Conservation (phyloP, 2,888 invertebrate species). For the Drosophila siamana region DNA sequence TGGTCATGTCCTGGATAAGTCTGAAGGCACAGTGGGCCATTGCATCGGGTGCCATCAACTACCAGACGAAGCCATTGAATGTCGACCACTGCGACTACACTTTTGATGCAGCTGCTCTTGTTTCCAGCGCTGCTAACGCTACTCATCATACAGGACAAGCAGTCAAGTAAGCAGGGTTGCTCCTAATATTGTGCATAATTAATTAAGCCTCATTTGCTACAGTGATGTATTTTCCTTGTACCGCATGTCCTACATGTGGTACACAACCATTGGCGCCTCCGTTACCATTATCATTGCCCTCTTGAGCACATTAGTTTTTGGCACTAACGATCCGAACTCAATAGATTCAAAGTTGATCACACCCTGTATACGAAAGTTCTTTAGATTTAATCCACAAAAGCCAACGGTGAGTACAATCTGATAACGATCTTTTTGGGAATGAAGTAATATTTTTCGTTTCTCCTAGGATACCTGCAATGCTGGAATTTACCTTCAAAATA, state of each 20-base stretch:
- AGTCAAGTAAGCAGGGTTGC: conserved; percentile 67
- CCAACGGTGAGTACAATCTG: conserved; percentile 36
- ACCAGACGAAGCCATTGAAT: conserved; percentile 89
- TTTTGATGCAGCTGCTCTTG: conserved; percentile 85
- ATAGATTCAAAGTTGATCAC: conserved; percentile 88
- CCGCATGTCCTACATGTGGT: conserved; percentile 93
- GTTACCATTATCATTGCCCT: conserved; percentile 87
- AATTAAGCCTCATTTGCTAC: conserved; percentile 8
- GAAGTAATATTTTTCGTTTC: neutral
- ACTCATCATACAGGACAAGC: conserved; percentile 44
- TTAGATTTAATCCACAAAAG: conserved; percentile 28
- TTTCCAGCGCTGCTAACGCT: conserved; percentile 59
- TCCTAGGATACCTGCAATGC: conserved; percentile 66
- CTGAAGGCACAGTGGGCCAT: conserved; percentile 88
- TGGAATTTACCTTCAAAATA: conserved; percentile 73
- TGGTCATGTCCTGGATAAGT: conserved; percentile 88
- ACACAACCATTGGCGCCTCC: conserved; percentile 88
- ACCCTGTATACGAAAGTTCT: conserved; percentile 85
- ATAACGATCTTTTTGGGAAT: neutral
- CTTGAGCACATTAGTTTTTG: conserved; percentile 78
- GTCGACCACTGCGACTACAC: conserved; percentile 89
- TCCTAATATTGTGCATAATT: neutral
- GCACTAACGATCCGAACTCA: conserved; percentile 87
- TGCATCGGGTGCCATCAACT: conserved; percentile 88
- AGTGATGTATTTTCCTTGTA: conserved; percentile 86